A percentile compares a stretch with the other conserved stretches of the same genome.
These are phyloP conservation scores for Corythornis vintsioides DNA, from an alignment of 2,113 vertebrate species.

Conservation along the genomic window DNA sequence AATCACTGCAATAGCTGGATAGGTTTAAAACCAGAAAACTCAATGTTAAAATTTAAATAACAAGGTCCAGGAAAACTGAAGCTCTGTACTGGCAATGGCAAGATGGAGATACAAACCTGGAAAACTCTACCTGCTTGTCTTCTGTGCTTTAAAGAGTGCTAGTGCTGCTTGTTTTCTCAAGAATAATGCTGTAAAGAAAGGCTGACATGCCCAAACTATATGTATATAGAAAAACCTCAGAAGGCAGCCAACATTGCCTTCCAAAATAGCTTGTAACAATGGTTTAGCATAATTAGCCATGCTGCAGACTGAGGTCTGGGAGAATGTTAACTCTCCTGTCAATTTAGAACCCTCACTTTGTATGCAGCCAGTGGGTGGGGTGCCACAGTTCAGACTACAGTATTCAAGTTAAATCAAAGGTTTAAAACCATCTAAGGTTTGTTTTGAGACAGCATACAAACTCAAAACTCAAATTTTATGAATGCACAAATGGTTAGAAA, in stretches of 20 bases:
- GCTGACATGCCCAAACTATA: background rate
- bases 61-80: background rate
- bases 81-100: background rate
- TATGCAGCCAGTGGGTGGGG: conserved; percentile 1
- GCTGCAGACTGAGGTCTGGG: conserved; percentile 5
- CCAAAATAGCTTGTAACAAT: conserved; percentile 21
- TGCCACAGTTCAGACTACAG: background rate
- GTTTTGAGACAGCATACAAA: background rate
- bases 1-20: background rate
- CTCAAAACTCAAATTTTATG: background rate
- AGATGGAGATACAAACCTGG: background rate
- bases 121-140: background rate
- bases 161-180: background rate
- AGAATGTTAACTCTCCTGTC: conserved; percentile 1
- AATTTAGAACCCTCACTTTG: conserved; percentile 2
- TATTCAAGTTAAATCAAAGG: background rate
- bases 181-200: background rate
- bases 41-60: background rate
- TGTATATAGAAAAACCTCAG: background rate
- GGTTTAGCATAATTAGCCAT: conserved; percentile 24
- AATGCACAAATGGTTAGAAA: background rate
- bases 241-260: background rate
- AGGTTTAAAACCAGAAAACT: background rate
- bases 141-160: background rate
- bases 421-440: background rate